These are phyloP conservation scores for Alfaro cultratus DNA, from an alignment of 2,797 vertebrate species.

Conservation along the genomic window DNA sequence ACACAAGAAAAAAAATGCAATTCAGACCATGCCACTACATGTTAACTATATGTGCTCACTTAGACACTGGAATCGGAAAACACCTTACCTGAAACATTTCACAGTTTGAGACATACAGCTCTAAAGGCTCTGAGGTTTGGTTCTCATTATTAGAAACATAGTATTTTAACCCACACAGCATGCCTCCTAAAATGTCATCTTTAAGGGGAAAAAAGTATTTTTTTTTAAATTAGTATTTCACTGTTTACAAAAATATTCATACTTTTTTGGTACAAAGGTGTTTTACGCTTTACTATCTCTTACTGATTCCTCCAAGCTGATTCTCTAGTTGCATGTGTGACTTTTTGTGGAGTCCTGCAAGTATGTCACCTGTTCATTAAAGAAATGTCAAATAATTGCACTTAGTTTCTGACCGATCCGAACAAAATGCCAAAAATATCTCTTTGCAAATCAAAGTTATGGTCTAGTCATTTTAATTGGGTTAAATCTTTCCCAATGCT, in stretches of 20 bases:
- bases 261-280: neutral
- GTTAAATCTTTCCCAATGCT: neutral
- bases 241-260: neutral
- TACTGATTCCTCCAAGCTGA: neutral
- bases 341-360: fast-evolving
- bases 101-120: slow-evolving; percentile 2
- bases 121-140: fast-evolving
- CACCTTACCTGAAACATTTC: slow-evolving; percentile 9
- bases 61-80: neutral
- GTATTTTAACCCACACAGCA: neutral
- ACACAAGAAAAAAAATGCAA: neutral
- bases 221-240: neutral
- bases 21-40: neutral
- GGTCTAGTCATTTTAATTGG: neutral
- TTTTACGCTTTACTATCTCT: neutral
- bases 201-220: no score
- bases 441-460: neutral
- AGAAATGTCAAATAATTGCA: neutral
- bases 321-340: fast-evolving
- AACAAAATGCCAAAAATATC: neutral
- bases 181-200: neutral
- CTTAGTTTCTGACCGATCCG: neutral
- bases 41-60: neutral
- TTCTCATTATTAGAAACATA: fast-evolving
- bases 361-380: neutral